These are phyloP conservation scores for Heterodera schachtii DNA, from an alignment of 1,140 invertebrate genomes.

Conservation along the genomic window DNA sequence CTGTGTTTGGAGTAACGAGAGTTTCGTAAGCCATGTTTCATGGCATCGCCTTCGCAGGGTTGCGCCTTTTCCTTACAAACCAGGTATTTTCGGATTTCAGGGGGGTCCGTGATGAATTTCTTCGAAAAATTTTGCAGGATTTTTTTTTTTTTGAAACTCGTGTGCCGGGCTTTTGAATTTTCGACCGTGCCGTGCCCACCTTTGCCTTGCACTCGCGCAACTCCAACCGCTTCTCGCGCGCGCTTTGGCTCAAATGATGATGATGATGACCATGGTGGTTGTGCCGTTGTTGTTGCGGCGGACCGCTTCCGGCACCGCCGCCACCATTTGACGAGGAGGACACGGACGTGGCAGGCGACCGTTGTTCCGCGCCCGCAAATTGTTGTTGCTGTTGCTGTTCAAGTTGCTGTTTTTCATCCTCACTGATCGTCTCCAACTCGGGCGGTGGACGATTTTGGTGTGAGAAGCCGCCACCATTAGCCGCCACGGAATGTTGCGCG, in stretches of 20 bases:
- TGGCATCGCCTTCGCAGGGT: no score
- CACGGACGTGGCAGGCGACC: not conserved
- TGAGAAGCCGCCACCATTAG: no score
- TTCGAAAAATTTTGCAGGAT: no score
- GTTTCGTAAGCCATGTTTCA: no score
- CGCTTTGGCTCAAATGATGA: constrained; percentile 29
- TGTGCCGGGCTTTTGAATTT: not conserved
- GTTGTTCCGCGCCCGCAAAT: not conserved
- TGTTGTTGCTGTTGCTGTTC: not conserved
- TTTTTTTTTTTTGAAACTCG: no score
- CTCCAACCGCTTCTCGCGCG: constrained; percentile 29
- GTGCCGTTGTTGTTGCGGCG: not conserved
- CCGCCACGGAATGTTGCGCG: no score
- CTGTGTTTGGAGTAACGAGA: no score
- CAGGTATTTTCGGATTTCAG: no score
- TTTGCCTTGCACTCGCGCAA: constrained; percentile 39
- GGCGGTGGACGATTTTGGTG: not conserved
- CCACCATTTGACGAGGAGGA: not conserved
- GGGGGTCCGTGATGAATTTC: no score
- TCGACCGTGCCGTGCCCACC: constrained; percentile 12
- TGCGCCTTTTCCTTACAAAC: no score
- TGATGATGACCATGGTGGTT: not conserved
- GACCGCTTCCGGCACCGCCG: not conserved
- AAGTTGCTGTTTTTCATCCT: constrained; percentile 14
- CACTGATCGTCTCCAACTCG: constrained; percentile 28